phyloP scores from a whole-genome alignment of 2,113 vertebrate genomes.

The Gnathonemus longibarbis region DNA sequence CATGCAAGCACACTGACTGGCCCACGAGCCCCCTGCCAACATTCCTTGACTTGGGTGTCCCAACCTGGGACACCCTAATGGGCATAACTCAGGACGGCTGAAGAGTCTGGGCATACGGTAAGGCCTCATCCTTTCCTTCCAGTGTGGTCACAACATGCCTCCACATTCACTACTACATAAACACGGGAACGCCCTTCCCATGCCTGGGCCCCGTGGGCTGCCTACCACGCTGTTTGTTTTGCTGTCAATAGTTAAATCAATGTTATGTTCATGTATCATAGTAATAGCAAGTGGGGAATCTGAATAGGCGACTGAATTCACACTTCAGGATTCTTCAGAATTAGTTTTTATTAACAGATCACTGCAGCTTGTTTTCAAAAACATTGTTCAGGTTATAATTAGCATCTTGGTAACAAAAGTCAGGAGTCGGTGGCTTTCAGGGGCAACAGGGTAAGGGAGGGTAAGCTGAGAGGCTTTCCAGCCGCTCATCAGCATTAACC shows the following conservation, averaged over 20 bases:
- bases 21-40: background rate
- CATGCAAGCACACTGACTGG: background rate
- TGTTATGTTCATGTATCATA: background rate
- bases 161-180: slow-evolving; percentile 21
- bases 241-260: background rate
- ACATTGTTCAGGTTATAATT: background rate
- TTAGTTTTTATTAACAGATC: background rate
- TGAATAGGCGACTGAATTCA: background rate
- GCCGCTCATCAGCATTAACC: slow-evolving; percentile 47
- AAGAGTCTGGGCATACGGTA: slow-evolving; percentile 70
- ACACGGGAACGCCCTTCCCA: slow-evolving; percentile 38
- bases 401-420: background rate
- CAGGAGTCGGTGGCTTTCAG: background rate
- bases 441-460: slow-evolving; percentile 20
- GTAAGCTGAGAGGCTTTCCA: slow-evolving; percentile 52
- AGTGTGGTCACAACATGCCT: slow-evolving; percentile 51
- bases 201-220: slow-evolving; percentile 5
- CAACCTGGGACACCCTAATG: slow-evolving; percentile 61
- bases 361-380: background rate
- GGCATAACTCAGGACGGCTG: slow-evolving; percentile 47
- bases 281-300: background rate
- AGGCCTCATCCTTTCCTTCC: slow-evolving; percentile 64
- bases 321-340: background rate
- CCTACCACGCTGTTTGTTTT: background rate
- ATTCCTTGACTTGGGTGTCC: slow-evolving; percentile 42